Conservation (phyloP, 2,113 vertebrate genomes). For the Onychostoma macrolepis region DNA sequence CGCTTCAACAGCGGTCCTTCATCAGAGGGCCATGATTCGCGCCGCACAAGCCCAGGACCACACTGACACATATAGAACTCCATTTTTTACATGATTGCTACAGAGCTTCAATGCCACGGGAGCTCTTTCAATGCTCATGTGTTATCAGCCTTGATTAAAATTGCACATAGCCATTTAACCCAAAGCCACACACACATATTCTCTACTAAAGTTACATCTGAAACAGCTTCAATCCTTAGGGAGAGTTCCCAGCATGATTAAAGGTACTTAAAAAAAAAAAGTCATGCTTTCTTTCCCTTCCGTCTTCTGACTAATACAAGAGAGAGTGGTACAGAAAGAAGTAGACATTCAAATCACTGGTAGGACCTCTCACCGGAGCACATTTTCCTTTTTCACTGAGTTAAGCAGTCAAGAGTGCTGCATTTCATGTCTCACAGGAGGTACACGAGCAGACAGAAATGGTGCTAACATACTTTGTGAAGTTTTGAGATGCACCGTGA, state of each 20-base stretch:
- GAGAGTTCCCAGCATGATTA: slow-evolving; percentile 16
- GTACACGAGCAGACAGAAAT: not conserved
- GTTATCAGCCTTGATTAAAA: slow-evolving; percentile 43
- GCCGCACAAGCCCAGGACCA: not conserved
- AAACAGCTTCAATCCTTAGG: not conserved
- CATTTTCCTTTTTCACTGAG: slow-evolving; percentile 8
- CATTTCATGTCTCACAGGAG: slow-evolving; percentile 23
- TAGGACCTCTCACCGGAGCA: slow-evolving; percentile 13
- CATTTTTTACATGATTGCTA: slow-evolving; percentile 18
- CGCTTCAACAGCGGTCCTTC: not conserved
- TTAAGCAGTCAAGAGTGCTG: slow-evolving; percentile 2
- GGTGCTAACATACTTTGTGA: slow-evolving; percentile 18
- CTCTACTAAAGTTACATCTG: slow-evolving; percentile 11
- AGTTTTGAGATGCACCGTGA: slow-evolving; percentile 25
- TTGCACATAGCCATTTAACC: slow-evolving; percentile 38
- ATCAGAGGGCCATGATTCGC: not conserved
- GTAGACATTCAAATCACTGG: slow-evolving; percentile 28
- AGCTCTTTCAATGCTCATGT: slow-evolving; percentile 18
- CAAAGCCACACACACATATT: slow-evolving; percentile 18
- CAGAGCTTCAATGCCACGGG: slow-evolving; percentile 13
- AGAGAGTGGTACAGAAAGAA: slow-evolving; percentile 19
- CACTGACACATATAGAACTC: slow-evolving; percentile 20
- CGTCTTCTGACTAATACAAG: slow-evolving; percentile 7
- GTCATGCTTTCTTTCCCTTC: slow-evolving; percentile 26
- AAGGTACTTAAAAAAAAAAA: slow-evolving; percentile 16